Base-by-base conservation (phyloP, 1,140 invertebrate genomes). In the Ooceraea biroi region DNA sequence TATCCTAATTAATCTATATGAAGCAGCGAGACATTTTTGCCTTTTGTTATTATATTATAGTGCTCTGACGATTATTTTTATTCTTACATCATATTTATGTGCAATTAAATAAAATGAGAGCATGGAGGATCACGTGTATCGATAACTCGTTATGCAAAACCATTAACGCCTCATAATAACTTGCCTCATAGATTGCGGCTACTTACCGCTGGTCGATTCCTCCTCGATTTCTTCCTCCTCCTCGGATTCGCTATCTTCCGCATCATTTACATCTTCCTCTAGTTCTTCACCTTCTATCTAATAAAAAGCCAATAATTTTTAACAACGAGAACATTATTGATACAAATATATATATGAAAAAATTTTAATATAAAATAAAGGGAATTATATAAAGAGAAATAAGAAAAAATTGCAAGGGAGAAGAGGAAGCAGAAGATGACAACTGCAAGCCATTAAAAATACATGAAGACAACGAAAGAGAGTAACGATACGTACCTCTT, bases 151-250 rank as follows among this genome's bases (percentile, higher is more conserved):
- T 65, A 57, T 48, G 11, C 68, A 65, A 8, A 19, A 14, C 44
- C 12, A 27, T 61, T 82, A 48, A 10, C 66, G n/a, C n/a, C n/a
- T n/a, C n/a, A n/a, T 22, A 12, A 11, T 50, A 27, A 17, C 69
- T 74, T 74, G 14, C 41, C 36, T 41, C 19, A 12, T 19, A 52
- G 17, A 61, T 12, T 22, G 50, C 25, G 44, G 0, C 63, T 46
- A 88, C 91, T 92, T 60, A 94, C 94, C 91, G 87, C 91, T 92
- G 44, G 92, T 87, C 14, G 93, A 88, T 89, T 94, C 94, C 71
- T 94, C 93, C 52, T 94, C 93, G 22, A 88, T 68, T 60, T 92
- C 88, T 68, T 91, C 87, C 36, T 91, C 87, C 36, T 91, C 84
- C 17, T 90, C 85, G 25, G 87, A 61, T 48, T 90, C 87, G 82